Evolutionary conservation across 2,797 vertebrate species (phyloP).

Genomic region (Coregonus sp.): DNA sequence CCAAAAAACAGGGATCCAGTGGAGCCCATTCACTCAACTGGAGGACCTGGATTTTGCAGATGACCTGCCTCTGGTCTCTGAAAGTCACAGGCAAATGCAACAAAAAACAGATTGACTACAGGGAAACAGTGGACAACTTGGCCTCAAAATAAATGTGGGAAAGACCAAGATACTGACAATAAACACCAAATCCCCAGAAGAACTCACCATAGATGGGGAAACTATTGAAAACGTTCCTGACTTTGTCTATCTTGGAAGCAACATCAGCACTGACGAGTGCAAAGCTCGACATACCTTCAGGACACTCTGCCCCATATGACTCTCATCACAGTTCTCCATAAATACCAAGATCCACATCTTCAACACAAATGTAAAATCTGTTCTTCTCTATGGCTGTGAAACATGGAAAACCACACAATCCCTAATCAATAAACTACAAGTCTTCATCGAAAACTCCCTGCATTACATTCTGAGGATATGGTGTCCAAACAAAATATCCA

Average conservation of each 20-base stretch:
- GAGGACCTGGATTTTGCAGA: neutral
- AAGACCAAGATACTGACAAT: neutral
- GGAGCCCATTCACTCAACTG: neutral
- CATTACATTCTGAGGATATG: neutral
- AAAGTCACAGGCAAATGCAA: neutral
- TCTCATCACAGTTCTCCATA: too few relatives aligned
- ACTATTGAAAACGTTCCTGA: neutral
- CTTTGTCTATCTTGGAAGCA: neutral
- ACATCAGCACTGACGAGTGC: neutral
- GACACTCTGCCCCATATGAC: neutral
- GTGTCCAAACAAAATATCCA: too few relatives aligned
- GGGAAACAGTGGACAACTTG: neutral
- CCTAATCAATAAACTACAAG: too few relatives aligned
- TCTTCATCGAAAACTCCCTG: neutral
- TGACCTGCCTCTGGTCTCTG: neutral
- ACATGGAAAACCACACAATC: too few relatives aligned
- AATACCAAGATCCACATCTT: too few relatives aligned
- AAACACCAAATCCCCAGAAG: too few relatives aligned
- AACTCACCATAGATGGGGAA: too few relatives aligned
- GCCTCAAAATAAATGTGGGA: neutral
- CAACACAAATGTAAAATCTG: too few relatives aligned
- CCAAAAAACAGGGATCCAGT: neutral
- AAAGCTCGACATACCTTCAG: neutral
- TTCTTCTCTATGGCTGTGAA: too few relatives aligned
- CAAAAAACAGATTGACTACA: neutral